These are phyloP conservation scores for Limnephilus lunatus DNA, from an alignment of 2,888 invertebrate genomes.

Conservation along the genomic window DNA sequence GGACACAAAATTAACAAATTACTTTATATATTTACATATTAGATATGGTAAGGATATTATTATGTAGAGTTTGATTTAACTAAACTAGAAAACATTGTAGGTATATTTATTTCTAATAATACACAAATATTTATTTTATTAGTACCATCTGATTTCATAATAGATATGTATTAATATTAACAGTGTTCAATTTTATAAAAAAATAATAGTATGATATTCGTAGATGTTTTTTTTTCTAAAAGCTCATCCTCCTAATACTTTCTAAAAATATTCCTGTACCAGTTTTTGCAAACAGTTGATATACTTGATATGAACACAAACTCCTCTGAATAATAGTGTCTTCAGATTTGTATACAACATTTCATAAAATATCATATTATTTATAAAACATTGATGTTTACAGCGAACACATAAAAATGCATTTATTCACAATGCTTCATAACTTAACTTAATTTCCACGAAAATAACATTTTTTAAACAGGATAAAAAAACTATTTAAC, in stretches of 20 bases:
- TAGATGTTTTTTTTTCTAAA: background rate
- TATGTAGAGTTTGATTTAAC: constrained; percentile 16
- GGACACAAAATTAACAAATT: constrained; percentile 30
- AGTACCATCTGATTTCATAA: constrained; percentile 48
- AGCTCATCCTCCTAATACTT: background rate
- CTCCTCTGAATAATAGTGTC: background rate
- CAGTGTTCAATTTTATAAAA: background rate
- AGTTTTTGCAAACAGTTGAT: background rate
- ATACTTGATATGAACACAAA: background rate
- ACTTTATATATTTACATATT: constrained; percentile 23
- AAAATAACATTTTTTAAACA: background rate
- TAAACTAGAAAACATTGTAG: constrained; percentile 27
- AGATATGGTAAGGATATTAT: constrained; percentile 33
- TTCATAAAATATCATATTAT: background rate
- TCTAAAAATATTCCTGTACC: background rate
- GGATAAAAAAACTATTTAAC: background rate
- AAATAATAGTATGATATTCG: background rate
- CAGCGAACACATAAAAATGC: background rate
- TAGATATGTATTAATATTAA: constrained; percentile 47
- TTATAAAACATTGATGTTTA: background rate
- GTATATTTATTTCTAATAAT: constrained; percentile 29
- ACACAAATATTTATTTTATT: constrained; percentile 40
- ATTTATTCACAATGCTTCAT: background rate
- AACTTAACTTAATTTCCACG: background rate
- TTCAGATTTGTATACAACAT: background rate